phyloP scores from a whole-genome alignment of 2,113 vertebrate genomes.

The Myotis yumanensis region DNA sequence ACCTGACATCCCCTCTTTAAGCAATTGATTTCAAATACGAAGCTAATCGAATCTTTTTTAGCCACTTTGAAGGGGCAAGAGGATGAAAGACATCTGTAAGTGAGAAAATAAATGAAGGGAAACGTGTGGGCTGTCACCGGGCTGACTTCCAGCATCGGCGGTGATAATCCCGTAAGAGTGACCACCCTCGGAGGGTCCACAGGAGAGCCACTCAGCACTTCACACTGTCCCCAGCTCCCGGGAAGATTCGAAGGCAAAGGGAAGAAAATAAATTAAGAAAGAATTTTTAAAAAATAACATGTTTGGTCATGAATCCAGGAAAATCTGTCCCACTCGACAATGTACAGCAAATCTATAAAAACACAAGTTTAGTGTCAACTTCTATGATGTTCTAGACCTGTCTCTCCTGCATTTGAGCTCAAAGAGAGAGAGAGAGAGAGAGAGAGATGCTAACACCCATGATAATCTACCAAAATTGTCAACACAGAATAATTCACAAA shows the following conservation, averaged over 20 bases:
- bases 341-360: slow-evolving; percentile 14
- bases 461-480: slow-evolving; percentile 13
- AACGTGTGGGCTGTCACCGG: slow-evolving; percentile 15
- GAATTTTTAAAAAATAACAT: background rate
- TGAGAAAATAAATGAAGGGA: slow-evolving; percentile 54
- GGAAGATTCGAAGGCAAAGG: background rate
- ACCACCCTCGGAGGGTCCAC: background rate
- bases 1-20: slow-evolving; percentile 38
- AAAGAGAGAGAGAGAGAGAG: slow-evolving; percentile 30
- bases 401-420: background rate
- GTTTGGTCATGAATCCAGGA: slow-evolving; percentile 2
- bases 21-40: slow-evolving; percentile 69
- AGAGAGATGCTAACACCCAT: background rate
- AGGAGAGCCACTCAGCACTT: background rate
- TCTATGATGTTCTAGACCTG: slow-evolving; percentile 5
- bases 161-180: background rate
- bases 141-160: background rate
- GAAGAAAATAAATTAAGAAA: background rate
- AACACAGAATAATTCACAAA: slow-evolving; percentile 31
- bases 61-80: slow-evolving; percentile 55
- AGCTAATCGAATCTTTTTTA: slow-evolving; percentile 67
- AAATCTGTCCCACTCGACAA: background rate
- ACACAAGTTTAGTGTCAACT: background rate
- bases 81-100: slow-evolving; percentile 39
- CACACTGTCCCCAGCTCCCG: background rate